phyloP scores from a whole-genome alignment of 2,797 vertebrate genomes.

The Chiloscyllium punctatum region DNA sequence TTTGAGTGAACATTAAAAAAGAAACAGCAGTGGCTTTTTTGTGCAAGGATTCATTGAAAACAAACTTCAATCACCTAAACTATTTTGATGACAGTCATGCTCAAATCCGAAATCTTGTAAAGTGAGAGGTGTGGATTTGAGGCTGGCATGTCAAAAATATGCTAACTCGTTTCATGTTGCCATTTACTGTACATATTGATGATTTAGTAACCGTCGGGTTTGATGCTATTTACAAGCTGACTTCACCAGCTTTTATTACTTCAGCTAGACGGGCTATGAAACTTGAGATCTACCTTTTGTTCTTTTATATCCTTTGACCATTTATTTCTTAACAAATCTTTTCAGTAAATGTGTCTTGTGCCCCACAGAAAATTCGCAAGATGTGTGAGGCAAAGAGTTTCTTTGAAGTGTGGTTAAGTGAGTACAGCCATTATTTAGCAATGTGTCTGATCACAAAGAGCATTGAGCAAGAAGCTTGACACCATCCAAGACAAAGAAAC shows the following conservation, averaged over 20 bases:
- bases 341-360: neutral
- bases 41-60: neutral
- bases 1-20: too few relatives aligned
- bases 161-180: neutral
- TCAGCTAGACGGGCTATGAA: neutral
- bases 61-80: neutral
- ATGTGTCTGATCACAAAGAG: neutral
- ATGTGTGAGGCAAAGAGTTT: neutral
- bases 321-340: neutral
- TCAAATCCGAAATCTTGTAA: neutral
- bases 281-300: slow-evolving; percentile 10
- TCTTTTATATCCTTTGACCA: neutral
- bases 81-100: neutral
- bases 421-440: neutral
- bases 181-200: neutral
- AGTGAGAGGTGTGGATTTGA: neutral
- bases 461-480: neutral
- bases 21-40: neutral
- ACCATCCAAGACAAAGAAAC: too few relatives aligned
- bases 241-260: neutral
- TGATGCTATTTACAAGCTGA: neutral
- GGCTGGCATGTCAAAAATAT: neutral
- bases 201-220: neutral
- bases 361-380: neutral
- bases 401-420: neutral